Percentiles rank a stretch among this genome's conserved stretches.
Conservation (phyloP, 2,113 vertebrate genomes). For the Hoplias malabaricus region DNA sequence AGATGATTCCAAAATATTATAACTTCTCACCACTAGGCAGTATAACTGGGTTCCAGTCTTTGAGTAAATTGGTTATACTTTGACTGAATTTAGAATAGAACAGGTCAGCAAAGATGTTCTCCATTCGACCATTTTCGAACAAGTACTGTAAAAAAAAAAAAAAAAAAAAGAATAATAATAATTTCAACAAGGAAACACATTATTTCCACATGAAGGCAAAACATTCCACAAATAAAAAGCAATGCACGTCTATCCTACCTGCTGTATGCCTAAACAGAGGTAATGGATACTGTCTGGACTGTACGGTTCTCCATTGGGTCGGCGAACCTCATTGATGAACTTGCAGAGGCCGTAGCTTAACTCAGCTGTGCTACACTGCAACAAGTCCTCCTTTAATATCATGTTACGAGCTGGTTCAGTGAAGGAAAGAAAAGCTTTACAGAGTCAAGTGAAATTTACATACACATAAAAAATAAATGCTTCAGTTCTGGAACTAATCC, state of each 20-base stretch:
- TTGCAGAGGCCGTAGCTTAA: conserved; percentile 92
- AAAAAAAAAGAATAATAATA: too few relatives aligned
- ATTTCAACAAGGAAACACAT: too few relatives aligned
- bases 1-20: too few relatives aligned
- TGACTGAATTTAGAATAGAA: conserved; percentile 92
- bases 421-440: not conserved
- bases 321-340: conserved; percentile 88
- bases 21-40: conserved; percentile 84
- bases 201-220: too few relatives aligned
- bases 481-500: not conserved
- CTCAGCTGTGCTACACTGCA: conserved; percentile 89
- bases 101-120: conserved; percentile 97
- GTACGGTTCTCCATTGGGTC: conserved; percentile 89
- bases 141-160: conserved; percentile 79
- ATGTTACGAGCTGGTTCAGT: conserved; percentile 79
- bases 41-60: conserved; percentile 86
- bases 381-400: conserved; percentile 89
- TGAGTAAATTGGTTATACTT: conserved; percentile 87
- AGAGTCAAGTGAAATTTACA: not conserved
- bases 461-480: not conserved
- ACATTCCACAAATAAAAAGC: not conserved
- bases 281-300: conserved; percentile 93
- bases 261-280: conserved; percentile 98
- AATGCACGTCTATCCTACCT: conserved; percentile 69
- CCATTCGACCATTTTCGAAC: conserved; percentile 95